Conservation (phyloP, 2,888 invertebrate species). For the Parapristionchus giblindavisi region DNA sequence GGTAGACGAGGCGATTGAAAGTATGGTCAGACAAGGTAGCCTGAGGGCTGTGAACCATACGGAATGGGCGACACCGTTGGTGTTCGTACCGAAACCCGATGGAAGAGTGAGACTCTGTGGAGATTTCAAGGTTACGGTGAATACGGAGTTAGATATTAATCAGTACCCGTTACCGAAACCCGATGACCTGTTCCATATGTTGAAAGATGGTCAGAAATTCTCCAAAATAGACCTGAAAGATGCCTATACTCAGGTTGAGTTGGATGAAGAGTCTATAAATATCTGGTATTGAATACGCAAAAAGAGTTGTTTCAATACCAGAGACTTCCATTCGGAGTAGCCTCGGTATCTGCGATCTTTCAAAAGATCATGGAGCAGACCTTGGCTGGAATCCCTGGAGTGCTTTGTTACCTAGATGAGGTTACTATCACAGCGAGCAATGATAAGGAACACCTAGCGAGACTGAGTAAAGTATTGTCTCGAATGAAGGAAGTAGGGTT, state of each 20-base stretch:
- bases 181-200: slow-evolving; percentile 39
- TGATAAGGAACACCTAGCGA: slow-evolving; percentile 45
- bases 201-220: slow-evolving; percentile 42
- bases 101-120: slow-evolving; percentile 26
- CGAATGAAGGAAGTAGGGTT: slow-evolving; percentile 47
- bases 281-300: slow-evolving; percentile 50
- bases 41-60: slow-evolving; percentile 12
- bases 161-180: slow-evolving; percentile 43
- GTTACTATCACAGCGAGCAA: slow-evolving; percentile 46
- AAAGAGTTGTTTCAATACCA: slow-evolving; percentile 50
- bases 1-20: slow-evolving; percentile 15
- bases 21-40: slow-evolving; percentile 18
- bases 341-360: slow-evolving; percentile 54
- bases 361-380: slow-evolving; percentile 55
- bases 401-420: slow-evolving; percentile 50
- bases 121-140: slow-evolving; percentile 42
- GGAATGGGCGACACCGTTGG: slow-evolving; percentile 24
- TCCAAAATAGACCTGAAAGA: slow-evolving; percentile 44
- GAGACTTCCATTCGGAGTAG: slow-evolving; percentile 55
- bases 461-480: slow-evolving; percentile 44
- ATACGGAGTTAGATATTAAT: slow-evolving; percentile 40
- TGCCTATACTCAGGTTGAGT: slow-evolving; percentile 52
- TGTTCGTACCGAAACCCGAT: slow-evolving; percentile 16
- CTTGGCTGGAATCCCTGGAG: too few relatives aligned
- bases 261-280: slow-evolving; percentile 44